Conservation (phyloP, 2,888 invertebrate species). For the Ethmia dodecea region DNA sequence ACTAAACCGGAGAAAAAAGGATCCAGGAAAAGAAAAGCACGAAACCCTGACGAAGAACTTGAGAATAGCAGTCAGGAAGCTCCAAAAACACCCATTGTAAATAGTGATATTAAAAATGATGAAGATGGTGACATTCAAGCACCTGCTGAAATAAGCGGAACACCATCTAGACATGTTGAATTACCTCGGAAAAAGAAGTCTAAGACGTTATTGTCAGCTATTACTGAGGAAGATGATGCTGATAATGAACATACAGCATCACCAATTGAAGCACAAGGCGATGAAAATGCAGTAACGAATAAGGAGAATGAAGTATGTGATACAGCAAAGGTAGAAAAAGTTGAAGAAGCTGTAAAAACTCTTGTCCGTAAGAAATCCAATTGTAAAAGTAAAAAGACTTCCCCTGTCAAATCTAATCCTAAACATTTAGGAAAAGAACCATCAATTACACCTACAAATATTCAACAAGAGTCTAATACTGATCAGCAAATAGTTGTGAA, state of each 20-base stretch:
- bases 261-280: not conserved
- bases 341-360: conserved; percentile 17
- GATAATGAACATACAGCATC: not conserved
- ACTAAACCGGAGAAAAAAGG: conserved; percentile 26
- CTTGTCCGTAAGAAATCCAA: conserved; percentile 28
- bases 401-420: not conserved
- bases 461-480: too few species aligned
- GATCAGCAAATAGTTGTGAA: too few species aligned
- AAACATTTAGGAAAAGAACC: not conserved
- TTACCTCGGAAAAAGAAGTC: conserved; percentile 45
- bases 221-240: not conserved
- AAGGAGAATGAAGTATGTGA: not conserved
- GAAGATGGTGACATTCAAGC: too few species aligned
- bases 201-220: conserved; percentile 25
- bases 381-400: conserved; percentile 21
- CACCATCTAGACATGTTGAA: conserved; percentile 38
- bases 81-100: conserved; percentile 9
- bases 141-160: conserved; percentile 23
- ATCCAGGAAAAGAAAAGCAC: conserved; percentile 40
- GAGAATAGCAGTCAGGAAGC: conserved; percentile 9
- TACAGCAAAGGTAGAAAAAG: not conserved
- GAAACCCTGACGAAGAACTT: conserved; percentile 22
- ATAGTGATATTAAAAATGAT: conserved; percentile 4
- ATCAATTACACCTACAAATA: too few species aligned
- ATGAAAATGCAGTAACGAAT: not conserved